Evolutionary conservation across 1,140 invertebrate species (phyloP), one percentile per base, ranked within the genome.

Genomic region (Brachionus paranguensis): DNA sequence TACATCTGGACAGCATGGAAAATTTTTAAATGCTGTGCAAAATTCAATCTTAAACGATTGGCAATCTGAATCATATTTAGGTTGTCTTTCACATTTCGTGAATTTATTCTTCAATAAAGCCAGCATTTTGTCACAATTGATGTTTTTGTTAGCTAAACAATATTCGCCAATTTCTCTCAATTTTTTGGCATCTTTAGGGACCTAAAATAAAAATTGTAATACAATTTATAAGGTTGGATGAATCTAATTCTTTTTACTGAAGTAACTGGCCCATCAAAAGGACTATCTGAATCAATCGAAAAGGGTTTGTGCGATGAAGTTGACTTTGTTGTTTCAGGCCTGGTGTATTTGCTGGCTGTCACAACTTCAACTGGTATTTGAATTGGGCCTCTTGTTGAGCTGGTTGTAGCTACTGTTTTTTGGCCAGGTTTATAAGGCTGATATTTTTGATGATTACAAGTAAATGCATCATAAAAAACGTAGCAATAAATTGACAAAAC

Each of bases 1-100:
- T 81, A 81, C 78, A 41, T 81, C 78, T 24, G 53, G 53, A 47
- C 78, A 81, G 43, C 78, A 81, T 33, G 78, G 78, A 64, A 81
- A 81, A 41, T 64, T 60, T 27, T 64, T 64, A 29, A 81, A 81
- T 1, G 78, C 78, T 45, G 53, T 64, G 27, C 78, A 81, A 64
- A 81, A 81, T 43, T 81, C 29, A 10, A 65, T 64, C 33, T 81
- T 81, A 47, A 81, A 81, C 10, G 43, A 37, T 47, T 81, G 78
- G 17, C 78, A 81, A 60, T 81, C 33, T 24, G 29, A 24, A 27
- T 81, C 53, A 24, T 33, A 37, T 37, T 81, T 81, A 12, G 78
- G 27, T 24, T 41, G 33, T 68, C 17, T 81, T 64, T 81, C 78
- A 45, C 78, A 81, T 29, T 29, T 64, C 33, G 37, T 81, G 12